These are phyloP conservation scores for Dascyllus trimaculatus DNA, from an alignment of 2,113 vertebrate species.

Conservation along the genomic window DNA sequence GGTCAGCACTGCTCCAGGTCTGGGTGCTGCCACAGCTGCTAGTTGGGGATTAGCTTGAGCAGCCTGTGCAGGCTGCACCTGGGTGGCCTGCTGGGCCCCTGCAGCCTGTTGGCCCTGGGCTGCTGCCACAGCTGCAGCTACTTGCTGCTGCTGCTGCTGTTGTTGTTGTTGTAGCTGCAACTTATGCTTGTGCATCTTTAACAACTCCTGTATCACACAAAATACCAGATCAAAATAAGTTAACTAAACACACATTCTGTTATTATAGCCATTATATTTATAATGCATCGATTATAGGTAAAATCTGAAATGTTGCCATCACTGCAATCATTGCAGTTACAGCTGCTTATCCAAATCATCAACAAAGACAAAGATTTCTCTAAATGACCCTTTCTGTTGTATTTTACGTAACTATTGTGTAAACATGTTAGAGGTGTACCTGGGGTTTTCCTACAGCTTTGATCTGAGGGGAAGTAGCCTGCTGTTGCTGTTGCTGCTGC, in stretches of 20 bases:
- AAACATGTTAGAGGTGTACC: conserved; percentile 63
- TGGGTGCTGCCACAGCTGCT: conserved; percentile 88
- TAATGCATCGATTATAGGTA: background rate
- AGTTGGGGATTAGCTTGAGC: conserved; percentile 91
- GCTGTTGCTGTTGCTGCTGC: conserved; percentile 86
- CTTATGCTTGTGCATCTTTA: conserved; percentile 85
- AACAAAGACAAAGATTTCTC: background rate
- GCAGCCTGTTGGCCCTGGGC: conserved; percentile 89
- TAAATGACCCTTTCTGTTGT: background rate
- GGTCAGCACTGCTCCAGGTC: conserved; percentile 89
- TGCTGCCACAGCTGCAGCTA: conserved; percentile 78
- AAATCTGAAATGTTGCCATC: background rate
- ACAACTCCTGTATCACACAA: conserved; percentile 84
- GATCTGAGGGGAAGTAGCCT: conserved; percentile 87
- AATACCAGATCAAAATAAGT: background rate
- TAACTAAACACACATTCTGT: background rate
- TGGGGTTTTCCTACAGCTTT: conserved; percentile 89
- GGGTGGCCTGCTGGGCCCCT: conserved; percentile 81
- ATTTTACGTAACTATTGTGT: background rate
- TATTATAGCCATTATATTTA: too few relatives aligned
- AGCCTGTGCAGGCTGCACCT: conserved; percentile 86
- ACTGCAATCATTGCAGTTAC: background rate
- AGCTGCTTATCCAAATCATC: background rate
- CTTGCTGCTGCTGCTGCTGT: conserved; percentile 80
- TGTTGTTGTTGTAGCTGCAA: conserved; percentile 75